Conservation (phyloP, 2,113 vertebrate genomes). For the Dipodomys merriami region DNA sequence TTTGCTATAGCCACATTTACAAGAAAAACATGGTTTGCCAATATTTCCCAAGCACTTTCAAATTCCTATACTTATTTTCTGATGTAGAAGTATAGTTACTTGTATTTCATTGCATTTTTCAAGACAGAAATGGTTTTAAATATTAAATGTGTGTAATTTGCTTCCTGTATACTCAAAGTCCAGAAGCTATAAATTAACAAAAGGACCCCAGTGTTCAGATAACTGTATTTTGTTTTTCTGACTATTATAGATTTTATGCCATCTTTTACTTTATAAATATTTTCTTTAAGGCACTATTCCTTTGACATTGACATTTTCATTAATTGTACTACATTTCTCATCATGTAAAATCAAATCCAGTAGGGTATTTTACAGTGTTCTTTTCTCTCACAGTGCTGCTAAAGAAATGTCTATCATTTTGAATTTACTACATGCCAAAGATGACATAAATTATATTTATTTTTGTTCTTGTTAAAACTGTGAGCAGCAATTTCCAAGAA, state of each 20-base stretch:
- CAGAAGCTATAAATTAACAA: conserved; percentile 71
- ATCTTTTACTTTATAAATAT: conserved; percentile 97
- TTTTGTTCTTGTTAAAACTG: conserved; percentile 82
- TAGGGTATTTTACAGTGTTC: conserved; percentile 77
- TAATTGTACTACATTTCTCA: conserved; percentile 83
- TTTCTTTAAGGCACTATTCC: conserved; percentile 95
- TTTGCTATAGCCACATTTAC: conserved; percentile 41
- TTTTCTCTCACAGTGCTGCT: conserved; percentile 78
- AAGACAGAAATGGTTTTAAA: conserved; percentile 76
- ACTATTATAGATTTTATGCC: conserved; percentile 95
- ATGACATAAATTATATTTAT: conserved; percentile 81
- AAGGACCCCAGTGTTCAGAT: conserved; percentile 75
- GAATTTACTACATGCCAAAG: conserved; percentile 83
- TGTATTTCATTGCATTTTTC: conserved; percentile 71
- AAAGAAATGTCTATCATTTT: conserved; percentile 78
- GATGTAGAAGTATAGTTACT: conserved; percentile 74
- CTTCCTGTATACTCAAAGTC: conserved; percentile 76
- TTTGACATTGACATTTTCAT: conserved; percentile 95
- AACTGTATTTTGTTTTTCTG: conserved; percentile 84
- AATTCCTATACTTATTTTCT: conserved; percentile 79
- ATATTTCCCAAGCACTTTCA: conserved; percentile 77
- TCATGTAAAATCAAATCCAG: conserved; percentile 78
- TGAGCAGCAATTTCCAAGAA: conserved; percentile 77
- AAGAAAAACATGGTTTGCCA: conserved; percentile 34
- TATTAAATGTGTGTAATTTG: conserved; percentile 76